Base-by-base conservation (phyloP, 2,113 vertebrate genomes). In the Clarias magur region DNA sequence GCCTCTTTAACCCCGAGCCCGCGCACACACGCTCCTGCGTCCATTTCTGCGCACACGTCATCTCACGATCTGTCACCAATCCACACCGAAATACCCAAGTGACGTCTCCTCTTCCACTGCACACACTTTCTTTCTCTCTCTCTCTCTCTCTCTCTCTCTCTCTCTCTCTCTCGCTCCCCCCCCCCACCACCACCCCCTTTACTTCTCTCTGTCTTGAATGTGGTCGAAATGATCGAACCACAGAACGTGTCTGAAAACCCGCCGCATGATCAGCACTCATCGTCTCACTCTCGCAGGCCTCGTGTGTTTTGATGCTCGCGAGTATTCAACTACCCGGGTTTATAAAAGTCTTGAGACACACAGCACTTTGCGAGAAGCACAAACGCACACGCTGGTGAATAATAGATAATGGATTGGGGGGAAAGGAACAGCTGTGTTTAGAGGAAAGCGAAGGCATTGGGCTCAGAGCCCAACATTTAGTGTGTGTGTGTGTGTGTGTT, bases 71-170 rank as follows among this genome's bases (percentile, higher is more conserved):
- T 48, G 82, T 85, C 87, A 87, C 87, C 88, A 88, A 88, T 83
- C 87, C 85, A 85, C 78, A 76, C 84, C 80, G 53, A 80, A 88
- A 90, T 90, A 86, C 89, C 87, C 89, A 56, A 84, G 76, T 82
- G 89, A 62, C 84, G 53, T 84, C 89, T 90, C 89, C 84, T 88
- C 60, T 90, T 90, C 87, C 87, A 82, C 84, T 80, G 75, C 68
- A 70, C 70, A 17, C 60, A 53, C 84, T 63, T 21, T 65, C 54
- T 30, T 80, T 62, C 62, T 62, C n/a, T 48, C 15, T 82, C 63
- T 57, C 30, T 54, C 73, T 42, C 88, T 92, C 89, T 90, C 85
- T 91, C 81, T 89, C 38, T 6, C 34, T 2, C 34, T 0, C n/a
- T n/a, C n/a, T n/a, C n/a, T n/a, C n/a, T n/a, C n/a, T n/a, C n/a